Evolutionary conservation across 2,888 invertebrate species (phyloP).

Genomic region (Aphodius granarius): DNA sequence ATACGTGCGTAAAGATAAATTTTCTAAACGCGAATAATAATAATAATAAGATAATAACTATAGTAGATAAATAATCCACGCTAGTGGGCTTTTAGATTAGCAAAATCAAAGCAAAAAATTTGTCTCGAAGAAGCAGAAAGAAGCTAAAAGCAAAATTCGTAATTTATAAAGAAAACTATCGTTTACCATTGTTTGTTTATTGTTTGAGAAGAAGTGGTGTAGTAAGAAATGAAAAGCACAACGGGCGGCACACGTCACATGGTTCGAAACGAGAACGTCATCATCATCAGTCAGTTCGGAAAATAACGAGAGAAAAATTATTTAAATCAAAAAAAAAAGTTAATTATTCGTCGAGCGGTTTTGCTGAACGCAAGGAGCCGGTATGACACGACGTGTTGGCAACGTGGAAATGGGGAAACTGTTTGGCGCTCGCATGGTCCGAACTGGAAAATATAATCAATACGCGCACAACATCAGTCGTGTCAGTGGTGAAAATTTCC

Average conservation of each 20-base stretch:
- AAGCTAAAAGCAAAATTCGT: neutral
- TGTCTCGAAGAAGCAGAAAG: neutral
- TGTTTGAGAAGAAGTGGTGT: neutral
- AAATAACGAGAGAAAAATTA: neutral
- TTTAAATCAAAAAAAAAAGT: too few relatives aligned
- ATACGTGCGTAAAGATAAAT: neutral
- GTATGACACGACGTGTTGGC: slow-evolving; percentile 32
- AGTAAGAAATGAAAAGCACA: neutral
- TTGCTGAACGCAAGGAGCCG: slow-evolving; percentile 16
- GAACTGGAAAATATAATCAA: slow-evolving; percentile 26
- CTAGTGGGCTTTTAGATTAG: neutral
- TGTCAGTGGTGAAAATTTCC: slow-evolving; percentile 18
- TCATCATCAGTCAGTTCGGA: neutral
- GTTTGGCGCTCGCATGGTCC: slow-evolving; percentile 20
- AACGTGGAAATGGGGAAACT: slow-evolving; percentile 36
- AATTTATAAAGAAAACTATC: neutral
- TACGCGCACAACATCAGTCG: slow-evolving; percentile 16
- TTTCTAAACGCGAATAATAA: neutral
- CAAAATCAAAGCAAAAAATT: neutral
- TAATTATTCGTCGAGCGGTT: neutral
- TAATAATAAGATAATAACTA: neutral
- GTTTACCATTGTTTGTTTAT: neutral
- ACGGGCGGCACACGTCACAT: neutral
- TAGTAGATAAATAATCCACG: neutral
- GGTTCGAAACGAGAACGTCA: neutral